Evolutionary conservation across 2,888 invertebrate species (phyloP), one percentile per base, ranked within the genome.

Genomic region (Dione vanillae): DNA sequence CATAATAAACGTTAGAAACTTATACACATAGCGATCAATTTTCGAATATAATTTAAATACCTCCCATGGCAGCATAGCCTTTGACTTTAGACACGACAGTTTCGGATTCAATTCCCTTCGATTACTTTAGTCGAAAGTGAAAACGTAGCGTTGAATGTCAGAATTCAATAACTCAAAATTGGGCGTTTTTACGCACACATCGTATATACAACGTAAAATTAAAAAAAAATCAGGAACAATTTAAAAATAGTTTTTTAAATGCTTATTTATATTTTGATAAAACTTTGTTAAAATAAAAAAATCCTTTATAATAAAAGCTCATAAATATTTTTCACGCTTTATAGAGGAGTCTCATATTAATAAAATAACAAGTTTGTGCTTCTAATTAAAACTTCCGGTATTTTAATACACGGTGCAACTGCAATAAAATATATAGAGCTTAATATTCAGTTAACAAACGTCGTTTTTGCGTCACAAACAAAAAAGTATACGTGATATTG

Each of bases 361-460:
- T 59, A 58, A 67, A 67, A 66, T 47, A 59, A 59, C 41, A 54
- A 47, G 40, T 65, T 67, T 67, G 19, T 56, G 20, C 61, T 47
- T 61, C 65, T 69, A 68, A 65, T 65, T 68, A 71, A 71, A 69
- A 71, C 20, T 65, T 71, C 65, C 37, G 27, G 20, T 45, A 59
- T 68, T 65, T 41, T 59, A n/a, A 51, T 64, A 64, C 45, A 16
- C 67, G 52, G 19, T 27, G 62, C 37, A 64, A 71, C 47, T 35
- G 45, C n/a, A 47, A 67, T 40, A 20, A 47, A 47, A 20, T 41
- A 59, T 67, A 61, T 52, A 52, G 7, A 61, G 27, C 27, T 61
- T 45, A 40, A 58, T 61, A 45, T 45, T 56, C 62, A 69, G 8
- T 41, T 58, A 19, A 61, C 61, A 49, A 56, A 54, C 16, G 41